Base-by-base conservation (phyloP, 2,888 invertebrate species). In the Creontiades dilutus region DNA sequence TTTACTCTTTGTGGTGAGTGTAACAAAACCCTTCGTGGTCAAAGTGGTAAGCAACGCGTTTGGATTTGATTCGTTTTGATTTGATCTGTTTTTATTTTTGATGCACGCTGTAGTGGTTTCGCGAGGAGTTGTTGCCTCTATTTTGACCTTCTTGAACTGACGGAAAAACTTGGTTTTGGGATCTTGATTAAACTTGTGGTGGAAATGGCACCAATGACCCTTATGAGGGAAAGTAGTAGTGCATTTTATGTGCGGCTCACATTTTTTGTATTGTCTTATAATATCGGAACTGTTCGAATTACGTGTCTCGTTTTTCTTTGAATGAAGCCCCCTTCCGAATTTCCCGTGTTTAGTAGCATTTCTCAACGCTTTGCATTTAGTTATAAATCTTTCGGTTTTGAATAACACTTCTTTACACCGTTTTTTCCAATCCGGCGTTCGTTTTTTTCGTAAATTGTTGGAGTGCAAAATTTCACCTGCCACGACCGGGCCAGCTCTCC, bases 191-290 rank as follows among this genome's bases (percentile, higher is more conserved):
- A 23, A 52, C 23, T 82, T 82, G 82, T 23, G 52, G 13, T 82
- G 82, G 23, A 52, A 82, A 14, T 82, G 82, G 19, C 82, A 82
- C 5, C 13, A 9, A 52, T 82, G 82, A 27, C 82, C 82, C 23
- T 82, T 82, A 19, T 82, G 82, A 13, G 52, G 82, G 12, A 46
- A 47, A 27, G 78, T 3, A 4, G 28, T 16, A 23, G 23, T 23
- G 19, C 12, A 19, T 68, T 9, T 13, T 9, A n/a, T 12, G 4
- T 19, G 11, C 68, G n/a, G 27, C 19, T 2, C n/a, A 19, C 68
- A 68, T 68, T 27, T 19, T 19, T 23, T 68, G 12, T 23, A 23
- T 0, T 11, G 11, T 23, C 23, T 19, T 9, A 61, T 19, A n/a
- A 61, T 3, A 9, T n/a, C 13, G 68, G 68, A 4, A 19, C 11